Conservation (phyloP, 2,113 vertebrate genomes). For the human region GRCh38 chrX:119067001-119067500, state of each 20-base stretch:
- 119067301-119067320: background rate
- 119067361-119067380: background rate
- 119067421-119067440: background rate
- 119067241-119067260: background rate
- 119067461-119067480: background rate
- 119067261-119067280: background rate
- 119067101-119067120: background rate
- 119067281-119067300: background rate
- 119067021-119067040: background rate
- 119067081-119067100: background rate
- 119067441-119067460: background rate
- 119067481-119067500: background rate
- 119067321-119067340: background rate
- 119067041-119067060: constrained; percentile 16
- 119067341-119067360: background rate
- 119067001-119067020: background rate
- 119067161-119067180: background rate
- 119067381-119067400: background rate
- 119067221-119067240: constrained; percentile 35
- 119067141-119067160: background rate
- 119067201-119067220: background rate
- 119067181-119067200: background rate
- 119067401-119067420: background rate
- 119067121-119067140: background rate
- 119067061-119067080: background rate